Percentiles rank a stretch among this genome's conserved stretches.
phyloP scores from a whole-genome alignment of 2,888 invertebrate species.

The Litoditis marina region DNA sequence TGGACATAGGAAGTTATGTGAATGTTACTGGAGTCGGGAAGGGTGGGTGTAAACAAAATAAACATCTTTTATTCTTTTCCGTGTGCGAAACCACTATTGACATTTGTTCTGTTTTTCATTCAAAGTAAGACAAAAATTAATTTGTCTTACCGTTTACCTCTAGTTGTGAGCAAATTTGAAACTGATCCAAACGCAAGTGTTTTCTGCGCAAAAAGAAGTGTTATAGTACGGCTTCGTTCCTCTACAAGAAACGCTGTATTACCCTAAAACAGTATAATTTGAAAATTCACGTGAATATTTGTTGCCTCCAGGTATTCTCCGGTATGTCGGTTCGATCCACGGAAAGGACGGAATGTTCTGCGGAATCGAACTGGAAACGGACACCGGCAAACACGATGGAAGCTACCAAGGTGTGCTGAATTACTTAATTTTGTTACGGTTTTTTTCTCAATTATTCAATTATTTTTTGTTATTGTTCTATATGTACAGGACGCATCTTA shows the following conservation, averaged over 20 bases:
- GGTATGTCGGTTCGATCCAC: conserved; percentile 69
- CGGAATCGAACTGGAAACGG: conserved; percentile 69
- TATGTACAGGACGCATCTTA: too few relatives aligned
- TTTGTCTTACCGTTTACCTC: too few relatives aligned
- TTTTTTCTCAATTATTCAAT: neutral
- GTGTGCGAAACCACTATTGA: too few relatives aligned
- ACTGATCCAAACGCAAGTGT: too few relatives aligned
- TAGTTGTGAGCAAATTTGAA: too few relatives aligned
- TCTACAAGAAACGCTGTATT: neutral
- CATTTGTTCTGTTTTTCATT: neutral
- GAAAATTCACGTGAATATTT: neutral
- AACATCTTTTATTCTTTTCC: neutral
- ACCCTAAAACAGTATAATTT: neutral
- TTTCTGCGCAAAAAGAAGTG: too few relatives aligned
- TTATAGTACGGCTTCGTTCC: too few relatives aligned
- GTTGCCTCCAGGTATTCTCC: conserved; percentile 65
- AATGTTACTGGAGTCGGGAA: conserved; percentile 33
- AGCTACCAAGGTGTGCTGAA: conserved; percentile 56
- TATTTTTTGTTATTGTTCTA: too few relatives aligned
- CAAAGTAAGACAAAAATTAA: neutral
- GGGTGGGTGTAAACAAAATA: conserved; percentile 10
- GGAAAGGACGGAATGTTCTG: conserved; percentile 70
- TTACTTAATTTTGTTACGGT: neutral
- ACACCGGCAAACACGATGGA: conserved; percentile 71
- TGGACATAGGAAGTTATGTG: conserved; percentile 33